Percentiles rank a stretch among this genome's conserved stretches.
Conservation (phyloP, 2,113 vertebrate genomes). For the Pangasianodon hypophthalmus region DNA sequence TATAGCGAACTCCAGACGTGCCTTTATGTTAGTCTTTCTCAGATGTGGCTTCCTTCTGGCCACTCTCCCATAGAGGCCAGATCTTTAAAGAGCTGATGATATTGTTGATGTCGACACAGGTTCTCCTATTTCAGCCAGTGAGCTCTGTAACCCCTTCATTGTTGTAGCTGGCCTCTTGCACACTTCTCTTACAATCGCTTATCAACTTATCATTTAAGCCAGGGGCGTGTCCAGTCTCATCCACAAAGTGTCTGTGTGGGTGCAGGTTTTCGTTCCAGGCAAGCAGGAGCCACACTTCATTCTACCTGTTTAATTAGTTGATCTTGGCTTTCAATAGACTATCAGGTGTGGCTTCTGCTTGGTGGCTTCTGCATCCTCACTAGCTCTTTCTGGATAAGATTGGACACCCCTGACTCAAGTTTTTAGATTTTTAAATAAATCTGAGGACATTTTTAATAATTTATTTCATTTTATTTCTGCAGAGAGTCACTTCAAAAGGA, state of each 20-base stretch:
- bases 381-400: background rate
- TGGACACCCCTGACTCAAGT: background rate
- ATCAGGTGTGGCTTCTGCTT: background rate
- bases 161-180: background rate
- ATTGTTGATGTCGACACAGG: background rate
- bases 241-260: background rate
- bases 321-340: background rate
- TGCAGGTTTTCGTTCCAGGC: background rate
- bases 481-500: background rate
- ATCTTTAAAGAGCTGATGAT: background rate
- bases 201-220: background rate
- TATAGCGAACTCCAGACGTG: no score
- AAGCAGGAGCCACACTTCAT: background rate
- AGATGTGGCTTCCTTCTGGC: background rate
- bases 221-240: background rate
- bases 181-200: background rate
- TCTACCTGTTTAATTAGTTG: background rate
- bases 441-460: background rate
- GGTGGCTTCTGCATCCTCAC: background rate
- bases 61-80: background rate
- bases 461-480: background rate
- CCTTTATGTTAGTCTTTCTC: background rate
- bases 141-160: background rate
- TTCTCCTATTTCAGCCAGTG: background rate
- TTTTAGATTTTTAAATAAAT: background rate